Conservation (phyloP, 2,113 vertebrate genomes). For the Apeltes quadracus region DNA sequence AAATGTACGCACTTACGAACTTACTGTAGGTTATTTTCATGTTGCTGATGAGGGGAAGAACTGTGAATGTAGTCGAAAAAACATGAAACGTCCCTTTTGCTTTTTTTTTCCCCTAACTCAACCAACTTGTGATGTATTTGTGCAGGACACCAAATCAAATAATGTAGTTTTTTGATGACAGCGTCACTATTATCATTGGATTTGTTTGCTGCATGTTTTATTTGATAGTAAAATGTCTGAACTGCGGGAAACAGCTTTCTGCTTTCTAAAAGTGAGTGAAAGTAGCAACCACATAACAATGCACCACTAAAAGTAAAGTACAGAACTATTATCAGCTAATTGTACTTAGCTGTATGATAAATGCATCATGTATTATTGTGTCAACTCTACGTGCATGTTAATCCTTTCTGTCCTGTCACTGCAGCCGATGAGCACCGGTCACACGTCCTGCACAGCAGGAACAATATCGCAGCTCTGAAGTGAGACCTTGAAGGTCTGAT, state of each 20-base stretch:
- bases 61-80: constrained; percentile 6
- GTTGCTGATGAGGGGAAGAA: constrained; percentile 32
- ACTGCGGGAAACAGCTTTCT: background rate
- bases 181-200: background rate
- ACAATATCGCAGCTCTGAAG: constrained; percentile 39
- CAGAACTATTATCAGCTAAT: background rate
- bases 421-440: constrained; percentile 33
- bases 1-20: no score
- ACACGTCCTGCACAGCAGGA: constrained; percentile 28
- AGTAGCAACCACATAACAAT: background rate
- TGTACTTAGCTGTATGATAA: background rate
- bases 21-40: constrained; percentile 42
- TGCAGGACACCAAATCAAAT: background rate
- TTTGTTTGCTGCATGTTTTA: background rate
- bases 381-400: background rate
- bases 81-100: constrained; percentile 6
- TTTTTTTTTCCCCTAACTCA: background rate
- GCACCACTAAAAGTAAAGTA: background rate
- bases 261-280: background rate
- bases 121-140: background rate
- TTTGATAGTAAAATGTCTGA: background rate
- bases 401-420: constrained; percentile 16
- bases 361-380: background rate
- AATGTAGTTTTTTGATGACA: background rate
- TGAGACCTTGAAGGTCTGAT: constrained; percentile 27